Base-by-base conservation (phyloP, 2,888 invertebrate species). In the Arrhopalites spinosus region DNA sequence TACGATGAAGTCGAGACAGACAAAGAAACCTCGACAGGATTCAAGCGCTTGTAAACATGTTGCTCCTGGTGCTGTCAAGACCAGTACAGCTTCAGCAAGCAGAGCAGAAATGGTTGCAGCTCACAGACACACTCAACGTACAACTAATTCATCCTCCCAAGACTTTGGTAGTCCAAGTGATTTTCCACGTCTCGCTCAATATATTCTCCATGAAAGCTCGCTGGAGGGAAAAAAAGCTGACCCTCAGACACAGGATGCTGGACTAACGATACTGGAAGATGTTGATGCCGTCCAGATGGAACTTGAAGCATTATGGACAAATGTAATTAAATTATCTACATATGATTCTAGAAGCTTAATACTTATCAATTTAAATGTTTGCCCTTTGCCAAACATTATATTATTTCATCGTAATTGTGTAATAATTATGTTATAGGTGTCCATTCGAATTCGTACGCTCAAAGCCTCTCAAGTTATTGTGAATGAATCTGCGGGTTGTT, bases 391-490 rank as follows among this genome's bases (percentile, higher is more conserved):
- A n/a, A n/a, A n/a, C n/a, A n/a, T n/a, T n/a, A n/a, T n/a, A n/a
- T n/a, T n/a, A n/a, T 36, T 36, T 36, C 36, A 7, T 11, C 11
- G 36, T 36, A 11, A 7, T 3, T 36, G 17, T 27, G 17, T 63
- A 17, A n/a, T n/a, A n/a, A n/a, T n/a, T 63, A 29, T 27, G 30
- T 29, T 2, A 25, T 27, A 7, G 8, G 17, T 59, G 13, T 70
- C 70, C 11, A 25, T 36, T 11, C 56, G 70, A 25, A 70, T 70
- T 36, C 56, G 70, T 13, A 29, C 36, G 1, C 20, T 70, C 27
- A 25, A 59, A 59, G 56, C 53, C 7, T 17, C 56, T 0, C 70
- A 59, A 1, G 7, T 11, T 7, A 20, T 27, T 11, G 1, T 59
- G 11, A 50, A n/a, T n/a, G 17, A 50, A 50, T 50, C 50, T n/a